These are phyloP conservation scores for Heliornis fulica DNA, from an alignment of 2,113 vertebrate species.

Conservation along the genomic window DNA sequence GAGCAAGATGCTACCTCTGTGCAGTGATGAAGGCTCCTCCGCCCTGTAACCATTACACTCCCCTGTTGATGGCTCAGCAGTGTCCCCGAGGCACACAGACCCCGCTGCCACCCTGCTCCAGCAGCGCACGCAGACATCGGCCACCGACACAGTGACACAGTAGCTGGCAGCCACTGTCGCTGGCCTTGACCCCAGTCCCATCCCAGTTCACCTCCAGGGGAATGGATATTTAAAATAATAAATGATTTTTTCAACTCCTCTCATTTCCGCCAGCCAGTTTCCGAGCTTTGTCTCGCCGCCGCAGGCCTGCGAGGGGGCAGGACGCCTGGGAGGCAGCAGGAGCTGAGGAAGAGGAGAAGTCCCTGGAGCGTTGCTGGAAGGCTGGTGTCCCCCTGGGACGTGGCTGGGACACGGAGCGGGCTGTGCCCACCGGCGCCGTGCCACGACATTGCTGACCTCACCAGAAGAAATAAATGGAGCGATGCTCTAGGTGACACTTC, in stretches of 20 bases:
- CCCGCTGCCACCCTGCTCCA: not conserved
- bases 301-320: not conserved
- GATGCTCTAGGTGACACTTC: not conserved
- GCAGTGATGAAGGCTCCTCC: not conserved
- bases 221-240: not conserved
- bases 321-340: not conserved
- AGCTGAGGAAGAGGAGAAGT: not conserved
- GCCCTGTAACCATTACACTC: accelerated
- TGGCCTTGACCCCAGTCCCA: not conserved
- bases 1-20: not conserved
- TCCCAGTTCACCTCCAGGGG: not conserved
- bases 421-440: accelerated
- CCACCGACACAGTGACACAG: accelerated
- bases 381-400: not conserved
- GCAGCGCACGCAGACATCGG: accelerated
- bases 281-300: not conserved
- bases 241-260: not conserved
- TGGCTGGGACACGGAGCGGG: accelerated
- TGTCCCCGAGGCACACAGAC: not conserved
- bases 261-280: not conserved
- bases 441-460: not conserved
- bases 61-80: not conserved
- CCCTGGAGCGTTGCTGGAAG: not conserved
- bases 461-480: not conserved
- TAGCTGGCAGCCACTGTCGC: not conserved